These are phyloP conservation scores for Syngnathoides biaculeatus DNA, from an alignment of 2,113 vertebrate genomes.

Conservation along the genomic window DNA sequence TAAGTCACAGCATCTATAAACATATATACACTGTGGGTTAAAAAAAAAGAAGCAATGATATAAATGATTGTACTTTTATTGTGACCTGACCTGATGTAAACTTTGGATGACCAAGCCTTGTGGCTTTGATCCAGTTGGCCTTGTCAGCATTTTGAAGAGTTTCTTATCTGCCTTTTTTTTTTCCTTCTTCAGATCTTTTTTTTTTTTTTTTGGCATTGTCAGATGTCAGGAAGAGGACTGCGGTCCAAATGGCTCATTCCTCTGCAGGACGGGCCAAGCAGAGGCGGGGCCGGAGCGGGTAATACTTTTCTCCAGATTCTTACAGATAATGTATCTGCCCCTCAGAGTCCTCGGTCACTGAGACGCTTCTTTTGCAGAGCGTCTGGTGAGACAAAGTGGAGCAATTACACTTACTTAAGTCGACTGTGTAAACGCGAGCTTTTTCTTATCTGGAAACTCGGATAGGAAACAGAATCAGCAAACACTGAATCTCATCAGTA, in stretches of 20 bases:
- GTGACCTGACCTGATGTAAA: constrained; percentile 10
- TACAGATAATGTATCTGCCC: constrained; percentile 59
- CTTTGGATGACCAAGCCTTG: not conserved
- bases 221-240: constrained; percentile 24
- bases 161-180: not conserved
- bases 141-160: not conserved
- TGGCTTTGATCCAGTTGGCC: not conserved
- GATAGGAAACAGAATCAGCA: constrained; percentile 45
- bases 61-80: not conserved
- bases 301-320: constrained; percentile 46
- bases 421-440: constrained; percentile 15
- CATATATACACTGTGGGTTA: not conserved
- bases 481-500: constrained; percentile 51
- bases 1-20: not conserved
- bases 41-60: not conserved
- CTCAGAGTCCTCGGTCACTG: constrained; percentile 25
- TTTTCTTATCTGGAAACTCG: constrained; percentile 56
- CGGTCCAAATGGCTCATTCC: constrained; percentile 28
- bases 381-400: constrained; percentile 53
- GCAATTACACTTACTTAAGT: constrained; percentile 42
- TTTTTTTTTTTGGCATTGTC: constrained; percentile 23
- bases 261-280: constrained; percentile 16
- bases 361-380: constrained; percentile 32
- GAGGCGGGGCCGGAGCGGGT: constrained; percentile 43
- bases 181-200: constrained; percentile 5